Conservation (phyloP, 2,888 invertebrate species). For the Laothoe populi region DNA sequence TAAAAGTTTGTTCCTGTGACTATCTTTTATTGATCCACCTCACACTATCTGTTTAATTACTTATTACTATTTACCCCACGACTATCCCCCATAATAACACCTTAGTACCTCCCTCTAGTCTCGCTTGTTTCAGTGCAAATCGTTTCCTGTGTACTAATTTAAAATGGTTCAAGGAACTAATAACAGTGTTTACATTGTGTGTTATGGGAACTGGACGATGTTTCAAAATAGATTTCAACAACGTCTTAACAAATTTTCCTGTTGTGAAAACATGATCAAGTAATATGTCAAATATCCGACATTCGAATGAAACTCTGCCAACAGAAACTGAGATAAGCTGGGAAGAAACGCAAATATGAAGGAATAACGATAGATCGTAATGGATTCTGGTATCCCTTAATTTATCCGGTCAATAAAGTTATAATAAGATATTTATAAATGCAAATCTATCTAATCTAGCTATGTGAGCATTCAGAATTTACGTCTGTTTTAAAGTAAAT, state of each 20-base stretch:
- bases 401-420: no score
- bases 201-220: background rate
- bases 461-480: background rate
- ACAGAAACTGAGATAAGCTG: background rate
- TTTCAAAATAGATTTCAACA: conserved; percentile 12
- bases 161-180: conserved; percentile 17
- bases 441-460: background rate
- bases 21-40: no score
- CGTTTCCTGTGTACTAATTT: conserved; percentile 14
- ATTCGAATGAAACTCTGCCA: background rate
- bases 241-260: background rate
- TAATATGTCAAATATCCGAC: background rate
- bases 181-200: conserved; percentile 16
- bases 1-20: no score
- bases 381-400: no score
- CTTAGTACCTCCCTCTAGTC: background rate
- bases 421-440: background rate
- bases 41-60: no score
- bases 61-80: background rate
- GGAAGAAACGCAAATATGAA: no score
- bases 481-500: background rate
- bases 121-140: conserved; percentile 1
- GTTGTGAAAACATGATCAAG: conserved; percentile 15
- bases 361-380: no score
- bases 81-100: background rate